These are phyloP conservation scores for Ctenicera cuprea DNA, from an alignment of 2,888 invertebrate species.

Conservation along the genomic window DNA sequence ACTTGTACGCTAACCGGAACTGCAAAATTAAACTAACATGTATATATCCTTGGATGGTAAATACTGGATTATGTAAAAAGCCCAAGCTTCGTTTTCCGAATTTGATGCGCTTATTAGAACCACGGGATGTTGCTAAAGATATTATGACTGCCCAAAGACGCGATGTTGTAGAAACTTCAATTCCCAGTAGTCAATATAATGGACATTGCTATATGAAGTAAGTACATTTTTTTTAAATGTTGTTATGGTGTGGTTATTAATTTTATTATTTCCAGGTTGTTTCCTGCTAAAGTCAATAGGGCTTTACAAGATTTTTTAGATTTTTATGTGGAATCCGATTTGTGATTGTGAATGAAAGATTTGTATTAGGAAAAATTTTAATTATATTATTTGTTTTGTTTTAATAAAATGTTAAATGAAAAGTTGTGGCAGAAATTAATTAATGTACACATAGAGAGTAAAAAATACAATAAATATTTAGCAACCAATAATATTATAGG, in stretches of 20 bases:
- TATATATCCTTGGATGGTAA: slow-evolving; percentile 91
- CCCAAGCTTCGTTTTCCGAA: slow-evolving; percentile 82
- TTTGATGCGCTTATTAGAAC: slow-evolving; percentile 78
- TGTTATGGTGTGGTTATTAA: not conserved
- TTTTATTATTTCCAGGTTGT: slow-evolving; percentile 15
- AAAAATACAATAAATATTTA: too few species aligned
- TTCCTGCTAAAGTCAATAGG: slow-evolving; percentile 8
- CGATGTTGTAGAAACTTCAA: slow-evolving; percentile 77
- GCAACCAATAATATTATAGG: too few species aligned
- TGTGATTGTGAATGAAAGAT: too few species aligned
- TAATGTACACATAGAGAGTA: too few species aligned
- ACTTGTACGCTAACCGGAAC: slow-evolving; percentile 73
- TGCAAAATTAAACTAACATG: slow-evolving; percentile 85
- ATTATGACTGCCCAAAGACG: slow-evolving; percentile 82
- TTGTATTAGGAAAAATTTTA: too few species aligned
- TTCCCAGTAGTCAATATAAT: slow-evolving; percentile 74
- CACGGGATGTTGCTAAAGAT: slow-evolving; percentile 78
- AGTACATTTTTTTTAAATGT: not conserved
- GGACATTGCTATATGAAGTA: not conserved
- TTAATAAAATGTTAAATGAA: too few species aligned
- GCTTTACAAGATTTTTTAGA: not conserved
- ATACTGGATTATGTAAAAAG: slow-evolving; percentile 89
- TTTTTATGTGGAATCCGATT: slow-evolving; percentile 14
- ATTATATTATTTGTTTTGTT: too few species aligned
- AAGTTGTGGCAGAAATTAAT: too few species aligned